Evolutionary conservation across 2,888 invertebrate genomes (phyloP).

Genomic region (Punctoribates punctum): DNA sequence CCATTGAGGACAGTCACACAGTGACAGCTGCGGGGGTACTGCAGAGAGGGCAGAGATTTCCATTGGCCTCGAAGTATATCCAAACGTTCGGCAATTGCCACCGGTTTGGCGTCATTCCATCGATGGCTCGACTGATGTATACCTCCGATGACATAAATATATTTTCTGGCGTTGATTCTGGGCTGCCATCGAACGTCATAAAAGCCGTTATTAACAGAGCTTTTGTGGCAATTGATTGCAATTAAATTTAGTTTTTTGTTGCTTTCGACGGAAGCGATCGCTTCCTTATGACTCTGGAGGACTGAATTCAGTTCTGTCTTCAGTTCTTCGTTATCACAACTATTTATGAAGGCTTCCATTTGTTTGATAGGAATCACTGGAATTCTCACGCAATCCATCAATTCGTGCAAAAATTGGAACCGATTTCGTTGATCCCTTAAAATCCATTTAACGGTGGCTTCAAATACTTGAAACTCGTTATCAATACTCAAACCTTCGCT

Average conservation of each 20-base stretch:
- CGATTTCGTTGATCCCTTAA: slow-evolving; percentile 72
- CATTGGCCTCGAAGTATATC: slow-evolving; percentile 69
- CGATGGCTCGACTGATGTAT: slow-evolving; percentile 74
- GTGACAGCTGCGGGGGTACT: slow-evolving; percentile 77
- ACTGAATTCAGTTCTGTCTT: slow-evolving; percentile 1
- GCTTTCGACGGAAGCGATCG: slow-evolving; percentile 1
- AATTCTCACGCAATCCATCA: slow-evolving; percentile 73
- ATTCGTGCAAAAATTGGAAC: slow-evolving; percentile 77
- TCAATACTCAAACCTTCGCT: slow-evolving; percentile 84
- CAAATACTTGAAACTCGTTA: slow-evolving; percentile 81
- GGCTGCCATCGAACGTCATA: slow-evolving; percentile 62
- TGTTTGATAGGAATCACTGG: slow-evolving; percentile 66
- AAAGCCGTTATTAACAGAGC: slow-evolving; percentile 36
- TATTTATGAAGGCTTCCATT: slow-evolving; percentile 70
- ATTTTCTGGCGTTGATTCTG: slow-evolving; percentile 76
- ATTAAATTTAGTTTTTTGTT: slow-evolving; percentile 15
- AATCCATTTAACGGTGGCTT: slow-evolving; percentile 82
- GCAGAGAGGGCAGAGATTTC: slow-evolving; percentile 75
- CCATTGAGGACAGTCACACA: slow-evolving; percentile 80
- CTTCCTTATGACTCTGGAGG: slow-evolving; percentile 16
- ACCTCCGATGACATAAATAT: slow-evolving; percentile 82
- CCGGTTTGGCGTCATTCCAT: slow-evolving; percentile 67
- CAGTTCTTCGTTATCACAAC: slow-evolving; percentile 66
- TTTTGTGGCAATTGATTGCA: slow-evolving; percentile 20
- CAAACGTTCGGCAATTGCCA: slow-evolving; percentile 76